These are phyloP conservation scores for Epistrophella euchroma DNA, from an alignment of 2,888 invertebrate species.

Conservation along the genomic window DNA sequence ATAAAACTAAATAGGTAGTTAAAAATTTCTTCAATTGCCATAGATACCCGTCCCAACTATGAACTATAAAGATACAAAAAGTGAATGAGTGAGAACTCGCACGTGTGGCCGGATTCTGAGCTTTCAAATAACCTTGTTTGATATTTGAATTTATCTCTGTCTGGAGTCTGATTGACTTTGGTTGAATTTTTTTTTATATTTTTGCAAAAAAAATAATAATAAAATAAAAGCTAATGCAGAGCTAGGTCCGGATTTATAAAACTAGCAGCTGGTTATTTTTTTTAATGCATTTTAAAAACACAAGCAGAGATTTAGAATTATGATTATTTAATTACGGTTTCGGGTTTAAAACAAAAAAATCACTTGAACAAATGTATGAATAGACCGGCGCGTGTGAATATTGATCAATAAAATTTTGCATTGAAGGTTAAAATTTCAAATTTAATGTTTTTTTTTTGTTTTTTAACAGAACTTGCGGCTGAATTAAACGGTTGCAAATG, in stretches of 20 bases:
- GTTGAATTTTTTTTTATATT: neutral
- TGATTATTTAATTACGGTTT: constrained; percentile 9
- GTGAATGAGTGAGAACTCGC: constrained; percentile 3
- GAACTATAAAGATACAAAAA: neutral
- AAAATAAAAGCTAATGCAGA: neutral
- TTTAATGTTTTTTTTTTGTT: neutral
- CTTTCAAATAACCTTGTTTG: constrained; percentile 7
- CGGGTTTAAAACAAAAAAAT: neutral
- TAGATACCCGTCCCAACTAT: neutral
- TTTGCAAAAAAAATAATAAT: neutral
- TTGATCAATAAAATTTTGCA: constrained; percentile 8
- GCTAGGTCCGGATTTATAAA: neutral
- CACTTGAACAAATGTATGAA: neutral
- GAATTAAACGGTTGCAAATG: too few species aligned
- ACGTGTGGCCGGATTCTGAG: constrained; percentile 24
- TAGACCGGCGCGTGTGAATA: constrained; percentile 5
- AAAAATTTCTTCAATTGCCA: neutral
- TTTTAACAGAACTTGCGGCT: too few species aligned
- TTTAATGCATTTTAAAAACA: constrained; percentile 18
- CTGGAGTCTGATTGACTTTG: neutral
- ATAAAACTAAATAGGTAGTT: neutral
- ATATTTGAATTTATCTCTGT: neutral
- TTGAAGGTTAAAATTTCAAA: neutral
- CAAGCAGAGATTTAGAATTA: constrained; percentile 5
- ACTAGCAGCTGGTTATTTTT: constrained; percentile 10